These are phyloP conservation scores for Apteryx owenii DNA, from an alignment of 2,113 vertebrate genomes.

Conservation along the genomic window DNA sequence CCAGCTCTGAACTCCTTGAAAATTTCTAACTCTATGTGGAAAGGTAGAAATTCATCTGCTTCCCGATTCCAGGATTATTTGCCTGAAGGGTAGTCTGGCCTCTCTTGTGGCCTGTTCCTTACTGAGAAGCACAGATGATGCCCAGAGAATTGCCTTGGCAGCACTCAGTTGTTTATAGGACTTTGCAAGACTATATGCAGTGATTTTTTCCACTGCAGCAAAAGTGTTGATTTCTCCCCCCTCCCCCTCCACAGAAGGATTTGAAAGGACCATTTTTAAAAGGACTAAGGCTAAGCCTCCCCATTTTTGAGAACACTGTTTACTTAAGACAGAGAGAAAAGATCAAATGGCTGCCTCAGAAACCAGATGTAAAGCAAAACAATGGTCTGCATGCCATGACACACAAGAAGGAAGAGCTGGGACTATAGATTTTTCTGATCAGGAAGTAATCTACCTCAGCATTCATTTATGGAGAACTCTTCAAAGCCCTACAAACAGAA, in stretches of 20 bases:
- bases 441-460: neutral
- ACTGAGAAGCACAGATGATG: neutral
- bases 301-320: neutral
- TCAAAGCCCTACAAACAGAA: neutral
- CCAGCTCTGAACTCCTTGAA: neutral
- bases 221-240: constrained; percentile 6
- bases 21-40: neutral
- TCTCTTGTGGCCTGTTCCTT: constrained; percentile 33
- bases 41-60: neutral
- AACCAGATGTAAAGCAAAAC: neutral
- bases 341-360: neutral
- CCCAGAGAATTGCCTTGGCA: constrained; percentile 40
- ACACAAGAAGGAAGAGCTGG: neutral
- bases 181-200: constrained; percentile 50
- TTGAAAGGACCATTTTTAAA: neutral
- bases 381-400: neutral
- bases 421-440: neutral
- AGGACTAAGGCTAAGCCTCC: neutral
- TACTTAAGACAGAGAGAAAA: neutral
- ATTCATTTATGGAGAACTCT: neutral
- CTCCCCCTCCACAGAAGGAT: neutral
- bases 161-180: neutral
- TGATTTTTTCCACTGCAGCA: constrained; percentile 9
- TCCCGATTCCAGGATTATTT: neutral
- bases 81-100: constrained; percentile 38